Evolutionary conservation across 2,113 vertebrate species (phyloP).

Genomic region (Saccopteryx bilineata): DNA sequence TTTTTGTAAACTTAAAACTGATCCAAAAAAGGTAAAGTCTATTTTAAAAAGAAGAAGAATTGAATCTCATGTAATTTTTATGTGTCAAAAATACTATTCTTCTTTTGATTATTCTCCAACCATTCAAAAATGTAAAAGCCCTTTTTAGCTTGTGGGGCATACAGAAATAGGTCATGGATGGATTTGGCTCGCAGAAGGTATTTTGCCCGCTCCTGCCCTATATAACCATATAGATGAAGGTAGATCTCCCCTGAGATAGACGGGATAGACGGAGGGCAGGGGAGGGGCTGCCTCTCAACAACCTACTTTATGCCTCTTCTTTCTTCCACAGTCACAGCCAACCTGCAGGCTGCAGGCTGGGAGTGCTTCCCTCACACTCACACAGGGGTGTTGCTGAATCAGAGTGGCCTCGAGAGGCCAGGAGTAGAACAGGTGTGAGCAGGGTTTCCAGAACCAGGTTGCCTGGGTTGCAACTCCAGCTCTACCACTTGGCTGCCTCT

Average conservation of each 20-base stretch:
- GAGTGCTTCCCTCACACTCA: accelerated
- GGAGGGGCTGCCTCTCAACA: background rate
- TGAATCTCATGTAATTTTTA: background rate
- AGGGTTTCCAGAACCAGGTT: background rate
- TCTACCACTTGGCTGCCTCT: background rate
- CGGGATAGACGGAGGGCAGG: background rate
- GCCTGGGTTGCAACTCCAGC: background rate
- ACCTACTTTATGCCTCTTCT: background rate
- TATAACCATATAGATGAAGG: background rate
- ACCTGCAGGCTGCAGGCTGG: background rate
- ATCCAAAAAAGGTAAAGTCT: background rate
- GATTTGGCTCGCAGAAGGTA: background rate
- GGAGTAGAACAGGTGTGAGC: background rate
- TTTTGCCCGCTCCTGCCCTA: background rate
- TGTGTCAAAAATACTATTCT: background rate
- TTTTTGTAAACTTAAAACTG: background rate
- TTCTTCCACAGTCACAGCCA: background rate
- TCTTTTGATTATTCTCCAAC: slow-evolving; percentile 9
- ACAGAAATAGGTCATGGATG: background rate
- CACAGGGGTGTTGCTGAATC: background rate
- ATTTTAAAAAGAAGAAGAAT: background rate
- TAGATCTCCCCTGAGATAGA: background rate
- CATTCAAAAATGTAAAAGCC: background rate
- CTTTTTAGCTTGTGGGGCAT: background rate
- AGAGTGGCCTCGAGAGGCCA: background rate